Percentiles rank a stretch among this genome's conserved stretches.
phyloP scores from a whole-genome alignment of 2,888 invertebrate genomes.

The Mythimna pallens region DNA sequence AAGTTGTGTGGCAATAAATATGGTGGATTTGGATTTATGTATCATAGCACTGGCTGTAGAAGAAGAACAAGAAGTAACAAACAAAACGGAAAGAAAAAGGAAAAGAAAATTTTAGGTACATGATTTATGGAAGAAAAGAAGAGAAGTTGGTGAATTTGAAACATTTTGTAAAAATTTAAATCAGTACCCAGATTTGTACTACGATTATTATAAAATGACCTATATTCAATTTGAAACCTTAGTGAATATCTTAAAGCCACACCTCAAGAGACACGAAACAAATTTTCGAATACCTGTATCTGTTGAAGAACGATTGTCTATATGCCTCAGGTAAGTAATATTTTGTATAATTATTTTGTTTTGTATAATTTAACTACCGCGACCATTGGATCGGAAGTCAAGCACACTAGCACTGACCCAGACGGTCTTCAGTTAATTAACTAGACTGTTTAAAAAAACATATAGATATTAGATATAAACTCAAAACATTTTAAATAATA shows the following conservation, averaged over 20 bases:
- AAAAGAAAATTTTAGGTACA: constrained; percentile 20
- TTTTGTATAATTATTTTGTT: not conserved
- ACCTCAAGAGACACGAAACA: constrained; percentile 48
- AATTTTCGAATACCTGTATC: constrained; percentile 52
- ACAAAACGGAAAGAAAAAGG: constrained; percentile 19
- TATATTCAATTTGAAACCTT: constrained; percentile 38
- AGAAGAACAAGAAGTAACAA: constrained; percentile 10
- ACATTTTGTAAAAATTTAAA: constrained; percentile 18
- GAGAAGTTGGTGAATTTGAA: constrained; percentile 34
- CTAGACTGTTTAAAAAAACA: not conserved
- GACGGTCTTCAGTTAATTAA: constrained; percentile 1
- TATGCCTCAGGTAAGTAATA: constrained; percentile 45
- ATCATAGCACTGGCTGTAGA: constrained; percentile 6
- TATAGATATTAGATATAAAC: not conserved
- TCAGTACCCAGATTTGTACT: constrained; percentile 27
- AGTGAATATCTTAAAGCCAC: constrained; percentile 48
- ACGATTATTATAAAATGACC: constrained; percentile 42
- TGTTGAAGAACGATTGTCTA: constrained; percentile 55
- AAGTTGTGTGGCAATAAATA: constrained; percentile 7
- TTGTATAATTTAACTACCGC: not conserved
- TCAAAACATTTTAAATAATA: constrained; percentile 1
- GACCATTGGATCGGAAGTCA: not conserved
- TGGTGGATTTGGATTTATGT: constrained; percentile 9
- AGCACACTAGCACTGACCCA: not conserved
- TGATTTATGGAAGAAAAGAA: constrained; percentile 41